Conservation (phyloP, 2,113 vertebrate species). For the Dendropsophus ebraccatus region DNA sequence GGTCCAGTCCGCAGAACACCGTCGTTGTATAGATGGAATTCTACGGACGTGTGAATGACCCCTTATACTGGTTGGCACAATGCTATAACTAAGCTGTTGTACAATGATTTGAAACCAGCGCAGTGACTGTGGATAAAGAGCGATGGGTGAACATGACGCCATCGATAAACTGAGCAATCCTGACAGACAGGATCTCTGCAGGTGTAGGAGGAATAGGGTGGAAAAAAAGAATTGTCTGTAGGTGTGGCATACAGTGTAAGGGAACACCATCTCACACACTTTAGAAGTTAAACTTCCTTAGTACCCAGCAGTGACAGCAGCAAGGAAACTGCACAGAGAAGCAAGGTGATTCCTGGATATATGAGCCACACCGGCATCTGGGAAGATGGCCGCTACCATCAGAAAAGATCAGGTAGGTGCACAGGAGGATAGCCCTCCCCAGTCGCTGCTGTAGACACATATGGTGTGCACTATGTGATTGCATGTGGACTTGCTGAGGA, state of each 20-base stretch:
- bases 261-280: not conserved
- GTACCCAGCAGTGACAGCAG: constrained; percentile 5
- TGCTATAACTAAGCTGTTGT: too few relatives aligned
- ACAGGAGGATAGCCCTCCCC: too few relatives aligned
- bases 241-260: constrained; percentile 42
- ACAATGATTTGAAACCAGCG: too few relatives aligned
- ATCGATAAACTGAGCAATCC: not conserved
- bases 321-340: not conserved
- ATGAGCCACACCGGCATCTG: not conserved
- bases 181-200: constrained; percentile 30
- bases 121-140: not conserved
- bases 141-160: not conserved
- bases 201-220: constrained; percentile 17
- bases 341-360: not conserved
- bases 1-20: too few relatives aligned
- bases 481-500: constrained; percentile 14
- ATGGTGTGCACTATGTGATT: too few relatives aligned
- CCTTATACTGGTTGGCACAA: too few relatives aligned
- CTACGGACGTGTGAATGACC: too few relatives aligned
- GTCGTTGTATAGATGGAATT: too few relatives aligned
- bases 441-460: not conserved
- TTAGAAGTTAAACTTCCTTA: constrained; percentile 26
- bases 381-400: not conserved
- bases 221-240: not conserved
- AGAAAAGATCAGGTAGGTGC: constrained; percentile 41